Evolutionary conservation across 2,888 invertebrate genomes (phyloP).

Genomic region (Micoletzkya japonica): DNA sequence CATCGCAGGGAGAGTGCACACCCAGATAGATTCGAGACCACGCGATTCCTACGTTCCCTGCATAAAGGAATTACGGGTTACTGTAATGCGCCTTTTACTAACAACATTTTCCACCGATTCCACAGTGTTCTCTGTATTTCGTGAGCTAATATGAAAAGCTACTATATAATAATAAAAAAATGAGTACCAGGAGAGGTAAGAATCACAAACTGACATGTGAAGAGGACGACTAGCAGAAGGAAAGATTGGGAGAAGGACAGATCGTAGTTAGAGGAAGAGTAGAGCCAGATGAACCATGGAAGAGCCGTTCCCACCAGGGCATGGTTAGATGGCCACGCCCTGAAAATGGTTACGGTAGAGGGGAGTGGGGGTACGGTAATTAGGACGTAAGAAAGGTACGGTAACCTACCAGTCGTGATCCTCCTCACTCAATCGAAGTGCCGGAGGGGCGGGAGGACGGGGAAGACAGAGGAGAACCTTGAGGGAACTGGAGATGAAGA

Average conservation of each 20-base stretch:
- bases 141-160: too few relatives aligned
- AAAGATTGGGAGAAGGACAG: slow-evolving; percentile 31
- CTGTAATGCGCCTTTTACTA: too few relatives aligned
- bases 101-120: too few relatives aligned
- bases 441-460: slow-evolving; percentile 40
- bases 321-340: slow-evolving; percentile 44
- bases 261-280: slow-evolving; percentile 36
- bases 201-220: slow-evolving; percentile 33
- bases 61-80: background rate
- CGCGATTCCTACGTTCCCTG: slow-evolving; percentile 41
- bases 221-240: slow-evolving; percentile 33
- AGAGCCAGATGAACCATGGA: slow-evolving; percentile 46
- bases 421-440: slow-evolving; percentile 34
- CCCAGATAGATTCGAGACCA: slow-evolving; percentile 39
- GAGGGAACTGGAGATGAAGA: slow-evolving; percentile 35
- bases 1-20: slow-evolving; percentile 43
- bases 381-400: background rate
- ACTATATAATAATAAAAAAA: too few relatives aligned
- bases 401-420: slow-evolving; percentile 35
- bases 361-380: background rate
- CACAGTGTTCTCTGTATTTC: too few relatives aligned
- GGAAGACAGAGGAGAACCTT: slow-evolving; percentile 42
- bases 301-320: slow-evolving; percentile 38
- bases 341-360: slow-evolving; percentile 21
- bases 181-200: background rate